These are phyloP conservation scores for Conistra vaccinii DNA, from an alignment of 2,888 invertebrate species.

Conservation along the genomic window DNA sequence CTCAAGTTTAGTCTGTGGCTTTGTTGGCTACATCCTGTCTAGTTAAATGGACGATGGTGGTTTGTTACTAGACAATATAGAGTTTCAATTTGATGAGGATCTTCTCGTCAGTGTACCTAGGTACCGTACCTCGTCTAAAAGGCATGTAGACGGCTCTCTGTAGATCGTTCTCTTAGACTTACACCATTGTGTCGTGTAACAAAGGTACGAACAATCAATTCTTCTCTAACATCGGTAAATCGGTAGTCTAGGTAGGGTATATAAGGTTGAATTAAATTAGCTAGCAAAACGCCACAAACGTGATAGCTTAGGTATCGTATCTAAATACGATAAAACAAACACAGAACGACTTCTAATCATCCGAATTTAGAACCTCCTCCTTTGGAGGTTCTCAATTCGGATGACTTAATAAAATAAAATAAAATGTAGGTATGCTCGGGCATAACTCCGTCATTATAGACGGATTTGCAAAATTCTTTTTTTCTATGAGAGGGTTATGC, in stretches of 20 bases:
- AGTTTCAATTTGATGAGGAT: constrained; percentile 53
- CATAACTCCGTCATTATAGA: too few relatives aligned
- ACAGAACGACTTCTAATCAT: too few relatives aligned
- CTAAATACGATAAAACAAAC: neutral
- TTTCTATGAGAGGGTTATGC: too few relatives aligned
- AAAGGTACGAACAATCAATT: constrained; percentile 11
- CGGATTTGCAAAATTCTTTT: too few relatives aligned
- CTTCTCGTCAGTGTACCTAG: constrained; percentile 15
- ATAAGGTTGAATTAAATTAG: too few relatives aligned
- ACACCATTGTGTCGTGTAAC: constrained; percentile 1
- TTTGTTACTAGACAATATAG: constrained; percentile 24
- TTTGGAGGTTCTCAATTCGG: too few relatives aligned
- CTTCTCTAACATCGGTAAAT: neutral
- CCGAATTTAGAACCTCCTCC: too few relatives aligned
- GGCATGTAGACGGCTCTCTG: neutral
- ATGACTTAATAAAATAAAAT: too few relatives aligned
- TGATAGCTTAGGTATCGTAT: neutral
- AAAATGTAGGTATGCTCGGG: too few relatives aligned
- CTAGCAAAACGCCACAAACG: neutral
- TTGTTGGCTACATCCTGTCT: constrained; percentile 42
- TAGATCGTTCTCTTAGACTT: neutral
- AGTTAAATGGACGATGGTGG: constrained; percentile 37
- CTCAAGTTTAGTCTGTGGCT: constrained; percentile 36
- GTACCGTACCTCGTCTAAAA: neutral
- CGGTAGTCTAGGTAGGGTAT: neutral